A percentile compares a stretch with the other conserved stretches of the same genome.
phyloP scores from a whole-genome alignment of 2,797 vertebrate genomes.

The Molossus alvarezi region DNA sequence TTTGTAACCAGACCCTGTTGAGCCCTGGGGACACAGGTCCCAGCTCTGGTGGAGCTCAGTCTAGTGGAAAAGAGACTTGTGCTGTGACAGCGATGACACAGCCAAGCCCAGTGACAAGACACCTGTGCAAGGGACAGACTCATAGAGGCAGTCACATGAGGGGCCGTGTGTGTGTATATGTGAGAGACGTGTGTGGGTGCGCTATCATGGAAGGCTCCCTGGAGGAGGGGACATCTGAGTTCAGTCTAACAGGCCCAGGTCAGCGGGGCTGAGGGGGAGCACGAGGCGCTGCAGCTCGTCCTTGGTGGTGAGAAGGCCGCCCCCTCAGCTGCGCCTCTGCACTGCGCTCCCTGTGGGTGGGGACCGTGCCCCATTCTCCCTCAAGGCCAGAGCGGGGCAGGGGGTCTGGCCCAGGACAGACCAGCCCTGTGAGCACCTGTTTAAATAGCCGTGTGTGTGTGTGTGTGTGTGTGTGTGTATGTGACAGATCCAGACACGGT shows the following conservation, averaged over 20 bases:
- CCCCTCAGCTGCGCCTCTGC: neutral
- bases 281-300: rapidly evolving
- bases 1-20: neutral
- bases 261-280: neutral
- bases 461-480: too few relatives aligned
- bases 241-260: neutral
- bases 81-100: neutral
- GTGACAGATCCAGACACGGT: neutral
- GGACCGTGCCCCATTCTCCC: neutral
- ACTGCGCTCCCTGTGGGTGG: rapidly evolving
- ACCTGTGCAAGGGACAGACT: neutral
- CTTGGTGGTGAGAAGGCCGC: neutral
- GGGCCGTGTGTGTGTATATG: neutral
- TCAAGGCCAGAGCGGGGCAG: neutral
- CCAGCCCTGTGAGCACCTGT: too few relatives aligned
- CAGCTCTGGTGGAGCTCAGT: neutral
- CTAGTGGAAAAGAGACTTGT: neutral
- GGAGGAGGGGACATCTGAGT: neutral
- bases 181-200: neutral
- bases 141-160: neutral
- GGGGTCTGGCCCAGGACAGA: neutral
- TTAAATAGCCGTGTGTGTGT: too few relatives aligned
- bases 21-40: neutral
- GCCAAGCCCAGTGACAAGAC: neutral
- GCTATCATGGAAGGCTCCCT: neutral